A percentile compares a stretch with the other conserved stretches of the same genome.
These are phyloP conservation scores for Heliothis virescens DNA, from an alignment of 1,140 invertebrate species.

Conservation along the genomic window DNA sequence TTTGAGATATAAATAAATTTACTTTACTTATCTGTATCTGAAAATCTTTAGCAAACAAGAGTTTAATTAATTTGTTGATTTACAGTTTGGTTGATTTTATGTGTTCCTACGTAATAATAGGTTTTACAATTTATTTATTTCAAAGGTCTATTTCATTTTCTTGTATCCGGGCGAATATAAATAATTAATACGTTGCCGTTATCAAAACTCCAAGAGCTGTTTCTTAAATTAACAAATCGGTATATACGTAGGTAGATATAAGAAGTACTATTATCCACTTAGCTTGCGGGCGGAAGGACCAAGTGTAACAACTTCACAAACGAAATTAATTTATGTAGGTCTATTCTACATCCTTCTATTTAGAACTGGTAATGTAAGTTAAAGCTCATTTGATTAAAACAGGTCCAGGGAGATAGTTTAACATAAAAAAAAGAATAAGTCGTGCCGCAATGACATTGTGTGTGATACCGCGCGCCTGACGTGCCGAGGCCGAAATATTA, in stretches of 20 bases:
- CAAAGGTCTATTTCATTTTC: constrained; percentile 11
- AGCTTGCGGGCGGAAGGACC: constrained; percentile 13
- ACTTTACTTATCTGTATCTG: constrained; percentile 13
- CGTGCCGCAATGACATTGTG: constrained; percentile 57
- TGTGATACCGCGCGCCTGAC: constrained; percentile 53
- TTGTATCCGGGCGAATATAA: constrained; percentile 13
- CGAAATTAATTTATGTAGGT: too few species aligned
- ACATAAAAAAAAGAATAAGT: constrained; percentile 54
- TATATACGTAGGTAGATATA: constrained; percentile 45
- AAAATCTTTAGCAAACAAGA: constrained; percentile 14
- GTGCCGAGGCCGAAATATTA: constrained; percentile 60
- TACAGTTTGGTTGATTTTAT: constrained; percentile 19
- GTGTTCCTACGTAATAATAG: constrained; percentile 18
- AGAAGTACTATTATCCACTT: constrained; percentile 4
- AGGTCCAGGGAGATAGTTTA: constrained; percentile 29
- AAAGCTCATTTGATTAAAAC: constrained; percentile 12
- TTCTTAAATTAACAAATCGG: constrained; percentile 37
- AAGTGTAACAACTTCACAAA: not conserved
- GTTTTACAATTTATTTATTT: constrained; percentile 25
- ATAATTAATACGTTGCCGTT: not conserved
- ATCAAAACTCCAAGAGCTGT: not conserved
- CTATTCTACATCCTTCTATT: too few species aligned
- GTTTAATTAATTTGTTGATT: constrained; percentile 34
- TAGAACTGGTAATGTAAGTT: not conserved
- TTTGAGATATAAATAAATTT: constrained; percentile 4